These are phyloP conservation scores for Mungos mungo DNA, from an alignment of 2,113 vertebrate genomes.

Conservation along the genomic window DNA sequence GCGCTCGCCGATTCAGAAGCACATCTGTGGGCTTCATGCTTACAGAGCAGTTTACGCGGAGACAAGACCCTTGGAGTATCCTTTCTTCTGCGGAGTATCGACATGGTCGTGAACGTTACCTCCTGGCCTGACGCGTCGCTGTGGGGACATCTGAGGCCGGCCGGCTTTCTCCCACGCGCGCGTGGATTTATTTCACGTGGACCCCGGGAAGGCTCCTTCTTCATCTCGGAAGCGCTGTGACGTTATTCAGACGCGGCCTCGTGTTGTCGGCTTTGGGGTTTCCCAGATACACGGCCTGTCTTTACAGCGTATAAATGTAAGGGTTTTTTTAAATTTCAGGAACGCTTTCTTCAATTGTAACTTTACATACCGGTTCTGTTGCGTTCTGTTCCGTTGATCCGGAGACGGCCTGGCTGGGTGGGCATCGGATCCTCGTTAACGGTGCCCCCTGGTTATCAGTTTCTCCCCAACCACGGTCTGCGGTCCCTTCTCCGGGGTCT, in stretches of 20 bases:
- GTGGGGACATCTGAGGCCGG: no score
- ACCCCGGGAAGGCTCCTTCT: neutral
- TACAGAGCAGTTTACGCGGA: no score
- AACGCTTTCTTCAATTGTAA: neutral
- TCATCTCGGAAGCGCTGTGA: neutral
- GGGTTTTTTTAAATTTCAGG: neutral
- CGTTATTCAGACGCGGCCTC: neutral
- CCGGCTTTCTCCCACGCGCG: neutral
- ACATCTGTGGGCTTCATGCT: neutral
- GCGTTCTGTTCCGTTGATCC: neutral
- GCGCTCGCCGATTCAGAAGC: neutral
- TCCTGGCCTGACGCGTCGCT: neutral
- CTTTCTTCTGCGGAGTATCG: neutral
- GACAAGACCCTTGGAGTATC: neutral
- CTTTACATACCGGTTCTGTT: neutral
- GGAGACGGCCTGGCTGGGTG: fast-evolving
- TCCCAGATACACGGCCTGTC: neutral
- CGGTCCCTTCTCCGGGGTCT: neutral
- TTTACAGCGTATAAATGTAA: neutral
- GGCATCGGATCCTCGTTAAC: neutral
- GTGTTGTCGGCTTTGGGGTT: neutral
- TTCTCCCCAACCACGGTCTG: neutral
- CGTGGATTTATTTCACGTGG: neutral
- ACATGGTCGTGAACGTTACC: no score
- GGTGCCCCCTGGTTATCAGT: fast-evolving